Base-by-base conservation (phyloP, 2,797 vertebrate species). In the Jordanella pulchra region DNA sequence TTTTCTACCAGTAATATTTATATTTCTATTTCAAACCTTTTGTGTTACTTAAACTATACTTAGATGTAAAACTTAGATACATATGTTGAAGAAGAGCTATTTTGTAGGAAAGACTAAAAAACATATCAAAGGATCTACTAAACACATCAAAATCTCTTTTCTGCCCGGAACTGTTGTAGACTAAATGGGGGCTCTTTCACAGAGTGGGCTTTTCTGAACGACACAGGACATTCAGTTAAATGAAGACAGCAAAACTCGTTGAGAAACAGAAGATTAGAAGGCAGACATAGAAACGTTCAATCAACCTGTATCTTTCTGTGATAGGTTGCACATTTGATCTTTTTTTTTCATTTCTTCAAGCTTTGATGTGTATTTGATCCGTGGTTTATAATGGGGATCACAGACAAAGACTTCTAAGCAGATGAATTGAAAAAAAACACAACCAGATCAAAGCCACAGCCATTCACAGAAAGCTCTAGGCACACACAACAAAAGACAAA, bases 291-390 rank as follows among this genome's bases (percentile, higher is more conserved):
- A 76, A 73, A 72, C 42, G 76, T 86, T 86, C 81, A 83, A 86
- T 87, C 81, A 65, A 70, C 56, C 45, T 28, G 68, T 21, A 71
- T 86, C 80, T 71, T 42, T 73, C 81, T 87, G 71, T 84, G 86
- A 85, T 69, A 64, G 56, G 74, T 72, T 79, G 51, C 51, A 84
- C 88, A 84, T 91, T 91, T 92, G 88, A 92, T 92, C 86, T 78
- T 73, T 81, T n/a, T n/a, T 53, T 56, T 78, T 87, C 81, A 58
- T 72, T 82, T 87, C 76, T 60, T 74, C 66, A 7, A 10, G 79
- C 89, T 93, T 92, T 93, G 92, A 93, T 90, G 74, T 75, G 76
- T 78, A 79, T 91, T 87, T 90, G 85, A 92, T 91, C 77, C 84
- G 67, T 0, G 73, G 71, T 72, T 83, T 72, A 78, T 79, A 89